Conservation (phyloP, 1,140 invertebrate genomes). For the Aradophagus sp. region DNA sequence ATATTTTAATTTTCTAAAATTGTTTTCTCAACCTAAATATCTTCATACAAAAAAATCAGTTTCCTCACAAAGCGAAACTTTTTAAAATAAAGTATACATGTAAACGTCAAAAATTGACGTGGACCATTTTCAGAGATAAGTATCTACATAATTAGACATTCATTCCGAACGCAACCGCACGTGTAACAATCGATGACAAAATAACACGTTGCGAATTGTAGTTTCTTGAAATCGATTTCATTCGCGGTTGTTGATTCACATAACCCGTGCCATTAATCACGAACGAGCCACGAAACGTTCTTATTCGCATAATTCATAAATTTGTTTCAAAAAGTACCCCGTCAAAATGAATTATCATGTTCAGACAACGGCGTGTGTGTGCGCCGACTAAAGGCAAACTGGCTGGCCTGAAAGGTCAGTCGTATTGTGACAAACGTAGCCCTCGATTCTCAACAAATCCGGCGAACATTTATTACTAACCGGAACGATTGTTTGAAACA, state of each 20-base stretch:
- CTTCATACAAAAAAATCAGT: too few species aligned
- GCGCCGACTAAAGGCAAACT: slow-evolving; percentile 48
- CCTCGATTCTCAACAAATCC: slow-evolving; percentile 42
- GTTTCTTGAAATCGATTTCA: slow-evolving; percentile 40
- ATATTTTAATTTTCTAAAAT: too few species aligned
- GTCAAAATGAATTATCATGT: slow-evolving; percentile 54
- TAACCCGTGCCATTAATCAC: slow-evolving; percentile 39
- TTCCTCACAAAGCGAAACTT: too few species aligned
- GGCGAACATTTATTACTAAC: slow-evolving; percentile 46
- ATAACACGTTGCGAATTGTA: slow-evolving; percentile 33
- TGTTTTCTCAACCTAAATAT: too few species aligned
- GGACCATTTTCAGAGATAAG: slow-evolving; percentile 22
- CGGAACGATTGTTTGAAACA: slow-evolving; percentile 46
- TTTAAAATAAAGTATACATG: slow-evolving; percentile 26
- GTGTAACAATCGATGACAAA: slow-evolving; percentile 33
- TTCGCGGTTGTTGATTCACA: slow-evolving; percentile 35
- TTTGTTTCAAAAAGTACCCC: slow-evolving; percentile 47
- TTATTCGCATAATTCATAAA: slow-evolving; percentile 52
- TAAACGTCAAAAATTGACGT: slow-evolving; percentile 20
- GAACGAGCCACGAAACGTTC: neutral
- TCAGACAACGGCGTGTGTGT: slow-evolving; percentile 17
- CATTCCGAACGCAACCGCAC: slow-evolving; percentile 18
- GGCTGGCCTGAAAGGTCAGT: slow-evolving; percentile 49
- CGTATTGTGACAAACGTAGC: slow-evolving; percentile 50
- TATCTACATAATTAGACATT: slow-evolving; percentile 28